Conservation (phyloP, 2,888 invertebrate species). For the Xestia ashworthii region DNA sequence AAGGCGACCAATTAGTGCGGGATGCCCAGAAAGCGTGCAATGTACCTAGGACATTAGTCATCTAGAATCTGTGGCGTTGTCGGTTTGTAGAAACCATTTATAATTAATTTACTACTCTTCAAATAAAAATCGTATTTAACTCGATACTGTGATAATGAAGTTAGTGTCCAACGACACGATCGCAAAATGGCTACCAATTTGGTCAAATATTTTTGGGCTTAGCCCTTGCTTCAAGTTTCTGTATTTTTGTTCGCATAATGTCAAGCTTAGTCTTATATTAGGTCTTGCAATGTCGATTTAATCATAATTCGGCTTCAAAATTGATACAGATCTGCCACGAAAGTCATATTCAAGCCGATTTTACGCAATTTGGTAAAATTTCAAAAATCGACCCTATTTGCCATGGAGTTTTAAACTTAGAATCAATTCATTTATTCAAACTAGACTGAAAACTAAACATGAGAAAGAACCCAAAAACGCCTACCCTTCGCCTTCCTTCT, state of each 20-base stretch:
- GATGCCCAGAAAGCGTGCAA: conserved; percentile 43
- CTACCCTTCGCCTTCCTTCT: neutral
- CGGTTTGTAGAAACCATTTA: conserved; percentile 8
- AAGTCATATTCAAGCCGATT: neutral
- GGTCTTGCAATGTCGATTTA: neutral
- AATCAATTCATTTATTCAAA: neutral
- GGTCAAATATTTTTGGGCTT: neutral
- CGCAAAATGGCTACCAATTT: neutral
- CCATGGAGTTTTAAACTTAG: neutral
- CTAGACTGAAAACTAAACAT: too few relatives aligned
- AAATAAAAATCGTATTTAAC: neutral
- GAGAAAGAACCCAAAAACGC: neutral
- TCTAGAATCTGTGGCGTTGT: conserved; percentile 1
- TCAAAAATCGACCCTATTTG: neutral
- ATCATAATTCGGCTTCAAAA: neutral
- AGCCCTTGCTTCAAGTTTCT: neutral
- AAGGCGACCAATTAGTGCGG: conserved; percentile 43
- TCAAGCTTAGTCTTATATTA: too few relatives aligned
- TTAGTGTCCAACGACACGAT: neutral
- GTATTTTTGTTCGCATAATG: neutral
- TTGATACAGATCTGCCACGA: neutral
- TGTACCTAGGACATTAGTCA: conserved; percentile 9
- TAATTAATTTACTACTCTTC: neutral
- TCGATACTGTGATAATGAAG: neutral
- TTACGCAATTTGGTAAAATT: neutral